Evolutionary conservation across 2,888 invertebrate species (phyloP), one percentile per base, ranked within the genome.

Genomic region (Drosophila cognata): DNA sequence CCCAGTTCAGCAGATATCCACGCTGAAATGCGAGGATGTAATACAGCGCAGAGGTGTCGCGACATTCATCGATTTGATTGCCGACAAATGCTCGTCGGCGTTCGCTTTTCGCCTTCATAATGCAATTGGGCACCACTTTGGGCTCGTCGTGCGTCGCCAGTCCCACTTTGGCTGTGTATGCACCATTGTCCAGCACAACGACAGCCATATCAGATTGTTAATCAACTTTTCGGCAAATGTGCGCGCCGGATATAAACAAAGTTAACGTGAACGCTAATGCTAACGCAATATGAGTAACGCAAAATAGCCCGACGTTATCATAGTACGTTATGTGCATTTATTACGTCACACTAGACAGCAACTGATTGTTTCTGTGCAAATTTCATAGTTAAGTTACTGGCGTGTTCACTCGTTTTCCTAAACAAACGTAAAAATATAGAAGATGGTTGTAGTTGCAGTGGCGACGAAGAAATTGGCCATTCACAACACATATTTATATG

Each of bases 61-160:
- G 95, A 91, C 99, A 99, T 83, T 99, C 99, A 73, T 99, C 97
- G 21, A 99, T 96, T 94, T 99, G 99, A 88, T 96, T 96, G 0
- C 97, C 99, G 65, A 99, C 95, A 92, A 99, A 99, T 0, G 98
- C 96, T 51, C 99, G 95, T 13, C 99, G 95, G 62, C 98, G 94
- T 93, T 99, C 99, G 60, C 98, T 98, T 93, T 99, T 99, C 0
- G 99, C 99, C 94, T 99, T 99, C 95, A 98, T 98, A 35, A 99
- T 97, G 90, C 98, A 98, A 93, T 99, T 99, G 0, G 99, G 98
- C 59, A 98, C 95, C 21, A 97, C 91, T 95, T 95, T 96, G 8
- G 98, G 96, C 74, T 95, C 93, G 68, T 95, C 93, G 81, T 94
- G 95, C 10, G 94, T 95, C 2, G 96, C 95, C 87, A 96, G 95